phyloP scores from a whole-genome alignment of 2,113 vertebrate genomes.

The Chloebia gouldiae region DNA sequence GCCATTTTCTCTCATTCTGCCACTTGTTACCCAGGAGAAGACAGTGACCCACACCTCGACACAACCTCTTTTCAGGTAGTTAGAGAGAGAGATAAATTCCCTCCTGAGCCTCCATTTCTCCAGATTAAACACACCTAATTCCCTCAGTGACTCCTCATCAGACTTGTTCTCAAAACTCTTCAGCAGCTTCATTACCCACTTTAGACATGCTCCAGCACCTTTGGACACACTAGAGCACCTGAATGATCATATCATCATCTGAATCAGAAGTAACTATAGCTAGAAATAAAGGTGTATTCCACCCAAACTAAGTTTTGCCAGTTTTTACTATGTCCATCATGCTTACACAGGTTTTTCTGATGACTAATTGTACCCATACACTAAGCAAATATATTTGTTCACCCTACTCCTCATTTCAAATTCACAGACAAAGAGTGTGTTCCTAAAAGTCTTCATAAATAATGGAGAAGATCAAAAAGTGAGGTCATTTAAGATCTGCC shows the following conservation, averaged over 20 bases:
- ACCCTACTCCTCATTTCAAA: conserved; percentile 5
- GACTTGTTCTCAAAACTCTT: background rate
- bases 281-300: background rate
- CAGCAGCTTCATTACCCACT: background rate
- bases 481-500: background rate
- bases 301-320: background rate
- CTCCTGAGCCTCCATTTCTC: background rate
- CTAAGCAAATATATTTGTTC: conserved; percentile 21
- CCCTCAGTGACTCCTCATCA: background rate
- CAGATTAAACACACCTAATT: background rate
- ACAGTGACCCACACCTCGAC: rapidly evolving
- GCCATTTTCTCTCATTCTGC: background rate
- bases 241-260: background rate
- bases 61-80: background rate
- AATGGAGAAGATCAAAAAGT: background rate
- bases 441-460: conserved; percentile 12
- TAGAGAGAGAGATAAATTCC: background rate
- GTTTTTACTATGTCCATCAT: background rate
- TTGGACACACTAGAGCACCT: background rate
- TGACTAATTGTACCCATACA: background rate
- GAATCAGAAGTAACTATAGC: background rate
- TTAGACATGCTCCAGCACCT: background rate
- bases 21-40: background rate
- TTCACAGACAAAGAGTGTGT: background rate
- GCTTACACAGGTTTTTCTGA: background rate